Evolutionary conservation across 2,113 vertebrate species (phyloP), one percentile per base, ranked within the genome.

Genomic region (Campylomormyrus tamandua): DNA sequence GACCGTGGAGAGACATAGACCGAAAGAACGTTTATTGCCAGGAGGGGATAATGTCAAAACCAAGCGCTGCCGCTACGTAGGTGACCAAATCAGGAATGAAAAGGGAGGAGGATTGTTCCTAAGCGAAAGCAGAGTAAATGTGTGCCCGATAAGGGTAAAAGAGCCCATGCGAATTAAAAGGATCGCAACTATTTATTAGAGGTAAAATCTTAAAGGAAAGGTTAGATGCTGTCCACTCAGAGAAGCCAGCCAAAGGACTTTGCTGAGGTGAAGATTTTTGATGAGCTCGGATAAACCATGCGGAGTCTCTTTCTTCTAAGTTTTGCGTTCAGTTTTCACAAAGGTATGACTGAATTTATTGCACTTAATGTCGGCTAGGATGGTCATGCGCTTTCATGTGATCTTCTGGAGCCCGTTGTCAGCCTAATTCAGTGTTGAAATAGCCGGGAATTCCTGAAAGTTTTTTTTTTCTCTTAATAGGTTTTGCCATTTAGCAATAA

Each of bases 151-250:
- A 70, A 83, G 53, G 31, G 50, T 31, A 77, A 90, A 27, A 27
- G 5, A 56, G 56, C n/a, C 74, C 27, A 39, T 31, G 21, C 7
- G n/a, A 50, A 89, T 91, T 88, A 50, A 91, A 88, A 90, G 94
- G 94, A 94, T 92, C 94, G 91, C 53, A 90, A 17, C 66, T 87
- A 9, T 89, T 89, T 27, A 90, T 42, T 19, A 42, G 24, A 52
- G 42, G 19, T 87, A 92, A 74, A 92, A 91, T 87, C 87, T 70
- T 92, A 89, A 45, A 90, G 77, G 86, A 74, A 89, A 94, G 91
- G 92, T 92, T 95, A 94, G 94, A 95, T 96, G 96, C 94, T 94
- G 94, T 93, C 93, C 94, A 92, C 94, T 94, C 94, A 95, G 95
- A 95, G 93, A 92, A 92, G 49, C 93, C 94, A 93, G 94, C 94